Evolutionary conservation across 2,113 vertebrate species (phyloP).

Genomic region (Heptranchias perlo): DNA sequence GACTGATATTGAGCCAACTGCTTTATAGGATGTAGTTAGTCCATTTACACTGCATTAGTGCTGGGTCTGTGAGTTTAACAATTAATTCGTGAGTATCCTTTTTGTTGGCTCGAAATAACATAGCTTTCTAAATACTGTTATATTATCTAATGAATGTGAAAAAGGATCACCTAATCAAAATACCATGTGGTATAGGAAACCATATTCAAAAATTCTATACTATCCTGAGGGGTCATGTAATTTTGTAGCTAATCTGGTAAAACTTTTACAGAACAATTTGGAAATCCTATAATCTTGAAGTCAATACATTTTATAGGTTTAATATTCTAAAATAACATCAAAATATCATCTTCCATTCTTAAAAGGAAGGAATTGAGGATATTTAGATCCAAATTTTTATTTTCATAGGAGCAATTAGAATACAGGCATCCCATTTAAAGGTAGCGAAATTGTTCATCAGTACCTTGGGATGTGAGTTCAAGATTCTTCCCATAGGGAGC

Average conservation of each 20-base stretch:
- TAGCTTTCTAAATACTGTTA: not conserved
- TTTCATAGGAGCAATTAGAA: not conserved
- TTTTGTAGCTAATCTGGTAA: not conserved
- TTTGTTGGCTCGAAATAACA: not conserved
- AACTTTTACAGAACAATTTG: not conserved
- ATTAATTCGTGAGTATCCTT: constrained; percentile 3
- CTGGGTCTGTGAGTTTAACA: constrained; percentile 13
- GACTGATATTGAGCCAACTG: not conserved
- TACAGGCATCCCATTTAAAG: not conserved
- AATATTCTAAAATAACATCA: not conserved
- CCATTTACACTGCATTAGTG: not conserved
- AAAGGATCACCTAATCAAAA: not conserved
- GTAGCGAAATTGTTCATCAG: not conserved
- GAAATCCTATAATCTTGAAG: not conserved
- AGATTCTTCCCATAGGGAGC: too few species aligned
- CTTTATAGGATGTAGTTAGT: not conserved
- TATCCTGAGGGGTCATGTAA: not conserved
- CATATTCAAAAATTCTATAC: not conserved
- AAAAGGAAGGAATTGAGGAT: not conserved
- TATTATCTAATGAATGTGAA: not conserved
- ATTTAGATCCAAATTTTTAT: not conserved
- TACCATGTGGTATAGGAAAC: not conserved
- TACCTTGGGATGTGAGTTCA: not conserved
- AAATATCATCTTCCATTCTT: not conserved
- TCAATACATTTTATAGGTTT: not conserved